These are phyloP conservation scores for Heteronetta atricapilla DNA, from an alignment of 2,113 vertebrate genomes.

Conservation along the genomic window DNA sequence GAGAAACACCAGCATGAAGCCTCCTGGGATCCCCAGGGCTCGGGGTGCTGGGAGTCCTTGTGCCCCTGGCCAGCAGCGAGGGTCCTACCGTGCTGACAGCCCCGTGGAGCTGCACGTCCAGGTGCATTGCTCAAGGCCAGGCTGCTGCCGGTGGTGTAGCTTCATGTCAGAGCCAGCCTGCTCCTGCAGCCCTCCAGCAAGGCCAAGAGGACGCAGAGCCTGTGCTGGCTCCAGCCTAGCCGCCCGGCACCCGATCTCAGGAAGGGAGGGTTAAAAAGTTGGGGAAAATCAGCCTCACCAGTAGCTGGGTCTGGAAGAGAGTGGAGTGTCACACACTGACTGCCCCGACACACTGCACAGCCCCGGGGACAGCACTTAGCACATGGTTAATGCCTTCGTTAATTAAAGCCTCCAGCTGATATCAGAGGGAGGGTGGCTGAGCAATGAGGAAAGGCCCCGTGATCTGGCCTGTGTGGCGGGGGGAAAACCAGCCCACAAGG, in stretches of 20 bases:
- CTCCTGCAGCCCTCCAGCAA: not conserved
- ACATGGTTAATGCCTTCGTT: constrained; percentile 7
- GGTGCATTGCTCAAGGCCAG: not conserved
- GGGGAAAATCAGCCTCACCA: constrained; percentile 8
- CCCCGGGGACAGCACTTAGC: constrained; percentile 26
- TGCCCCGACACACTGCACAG: not conserved
- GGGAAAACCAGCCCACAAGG: not conserved
- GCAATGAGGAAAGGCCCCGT: not conserved
- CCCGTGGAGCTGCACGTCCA: not conserved
- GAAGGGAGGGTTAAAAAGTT: not conserved
- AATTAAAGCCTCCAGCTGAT: constrained; percentile 57
- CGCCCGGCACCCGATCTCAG: not conserved
- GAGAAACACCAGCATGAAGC: not conserved
- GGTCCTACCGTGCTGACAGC: accelerated
- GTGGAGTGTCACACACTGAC: not conserved
- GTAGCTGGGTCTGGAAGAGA: not conserved
- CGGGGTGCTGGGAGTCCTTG: accelerated
- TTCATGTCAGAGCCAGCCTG: not conserved
- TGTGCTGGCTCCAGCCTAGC: accelerated
- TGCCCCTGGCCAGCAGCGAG: not conserved
- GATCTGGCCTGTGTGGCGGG: not conserved
- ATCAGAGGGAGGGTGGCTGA: not conserved
- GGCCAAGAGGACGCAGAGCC: accelerated
- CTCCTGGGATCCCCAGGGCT: not conserved
- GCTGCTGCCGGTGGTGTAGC: not conserved